Evolutionary conservation across 2,113 vertebrate species (phyloP).

Genomic region (Embiotoca jacksoni): DNA sequence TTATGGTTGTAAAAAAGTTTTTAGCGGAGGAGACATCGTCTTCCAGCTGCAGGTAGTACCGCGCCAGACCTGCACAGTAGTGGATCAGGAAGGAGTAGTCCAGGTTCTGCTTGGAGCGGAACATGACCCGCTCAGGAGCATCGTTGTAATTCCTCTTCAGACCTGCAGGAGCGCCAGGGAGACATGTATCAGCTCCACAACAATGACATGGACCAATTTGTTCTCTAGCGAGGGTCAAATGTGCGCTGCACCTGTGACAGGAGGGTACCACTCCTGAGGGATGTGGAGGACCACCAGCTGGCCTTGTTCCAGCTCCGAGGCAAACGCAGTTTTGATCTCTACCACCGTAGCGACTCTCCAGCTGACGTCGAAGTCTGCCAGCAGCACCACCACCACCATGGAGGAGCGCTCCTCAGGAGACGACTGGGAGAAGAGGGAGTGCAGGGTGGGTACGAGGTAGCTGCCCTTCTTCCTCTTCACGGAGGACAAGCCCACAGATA

Average conservation of each 20-base stretch:
- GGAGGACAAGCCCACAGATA: conserved; percentile 86
- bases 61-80: conserved; percentile 85
- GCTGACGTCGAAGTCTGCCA: conserved; percentile 79
- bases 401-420: conserved; percentile 82
- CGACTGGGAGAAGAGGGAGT: conserved; percentile 87
- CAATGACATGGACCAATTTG: not conserved
- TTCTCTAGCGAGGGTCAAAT: not conserved
- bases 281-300: conserved; percentile 85
- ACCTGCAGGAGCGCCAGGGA: conserved; percentile 50
- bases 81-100: conserved; percentile 88
- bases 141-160: conserved; percentile 86
- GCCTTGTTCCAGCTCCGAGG: conserved; percentile 74
- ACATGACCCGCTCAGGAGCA: conserved; percentile 81
- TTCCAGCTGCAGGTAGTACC: conserved; percentile 91
- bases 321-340: conserved; percentile 74
- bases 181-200: not conserved
- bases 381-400: conserved; percentile 89
- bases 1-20: conserved; percentile 85
- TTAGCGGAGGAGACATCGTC: conserved; percentile 82
- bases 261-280: conserved; percentile 74
- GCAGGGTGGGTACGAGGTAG: conserved; percentile 85
- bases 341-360: conserved; percentile 76
- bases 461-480: conserved; percentile 72
- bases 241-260: conserved; percentile 61
- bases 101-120: conserved; percentile 90